A percentile compares a stretch with the other conserved stretches of the same genome.
Conservation (phyloP, 2,888 invertebrate genomes). For the Heliconius charithonia region DNA sequence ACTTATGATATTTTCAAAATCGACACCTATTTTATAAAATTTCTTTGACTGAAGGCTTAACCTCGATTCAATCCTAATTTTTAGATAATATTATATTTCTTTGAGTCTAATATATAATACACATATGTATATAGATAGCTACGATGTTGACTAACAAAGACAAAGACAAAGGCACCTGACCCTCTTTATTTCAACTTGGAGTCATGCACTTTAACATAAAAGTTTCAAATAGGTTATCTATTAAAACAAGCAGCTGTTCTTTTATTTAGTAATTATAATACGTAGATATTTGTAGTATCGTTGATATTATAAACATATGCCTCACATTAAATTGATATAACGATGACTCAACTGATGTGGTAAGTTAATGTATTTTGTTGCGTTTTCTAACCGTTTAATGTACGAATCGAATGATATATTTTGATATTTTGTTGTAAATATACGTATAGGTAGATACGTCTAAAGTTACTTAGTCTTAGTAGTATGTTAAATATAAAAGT, state of each 20-base stretch:
- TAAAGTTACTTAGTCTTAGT: too few relatives aligned
- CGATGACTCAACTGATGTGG: background rate
- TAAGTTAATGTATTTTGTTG: background rate
- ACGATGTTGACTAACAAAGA: background rate
- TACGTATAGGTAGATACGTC: too few relatives aligned
- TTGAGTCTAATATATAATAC: too few relatives aligned
- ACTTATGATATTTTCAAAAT: too few relatives aligned
- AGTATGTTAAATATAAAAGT: too few relatives aligned
- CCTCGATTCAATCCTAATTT: too few relatives aligned
- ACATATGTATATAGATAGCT: background rate
- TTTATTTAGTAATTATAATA: too few relatives aligned
- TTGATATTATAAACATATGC: background rate
- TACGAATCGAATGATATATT: background rate
- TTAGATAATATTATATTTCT: too few relatives aligned
- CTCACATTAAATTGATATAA: slow-evolving; percentile 5
- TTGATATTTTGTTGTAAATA: background rate
- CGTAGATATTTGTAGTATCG: too few relatives aligned
- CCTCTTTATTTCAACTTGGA: background rate
- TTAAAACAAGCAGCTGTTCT: slow-evolving; percentile 3
- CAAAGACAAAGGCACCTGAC: background rate
- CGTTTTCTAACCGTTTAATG: background rate
- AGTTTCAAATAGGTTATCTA: slow-evolving; percentile 7
- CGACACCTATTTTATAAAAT: too few relatives aligned
- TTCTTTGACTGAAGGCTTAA: too few relatives aligned
- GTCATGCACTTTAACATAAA: background rate